Conservation (phyloP, 1,140 invertebrate genomes). For the Lerema accius region DNA sequence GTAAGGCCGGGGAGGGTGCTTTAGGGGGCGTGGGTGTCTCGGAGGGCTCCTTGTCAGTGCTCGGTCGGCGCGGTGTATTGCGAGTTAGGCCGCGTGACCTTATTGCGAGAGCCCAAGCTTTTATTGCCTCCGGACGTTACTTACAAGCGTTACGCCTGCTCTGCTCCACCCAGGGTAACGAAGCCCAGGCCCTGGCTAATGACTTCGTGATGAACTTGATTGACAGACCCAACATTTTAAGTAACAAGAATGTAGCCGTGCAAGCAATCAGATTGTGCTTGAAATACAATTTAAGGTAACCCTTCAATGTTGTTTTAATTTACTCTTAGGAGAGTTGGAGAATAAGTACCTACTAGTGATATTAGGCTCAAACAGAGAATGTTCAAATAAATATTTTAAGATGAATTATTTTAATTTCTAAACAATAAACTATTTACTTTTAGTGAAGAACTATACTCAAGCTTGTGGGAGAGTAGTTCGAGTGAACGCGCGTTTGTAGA, state of each 20-base stretch:
- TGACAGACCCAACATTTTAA: conserved; percentile 61
- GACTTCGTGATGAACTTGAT: conserved; percentile 57
- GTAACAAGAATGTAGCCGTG: conserved; percentile 61
- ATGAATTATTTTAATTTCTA: no score
- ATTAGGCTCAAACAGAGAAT: no score
- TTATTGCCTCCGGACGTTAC: conserved; percentile 83
- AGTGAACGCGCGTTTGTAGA: conserved; percentile 67
- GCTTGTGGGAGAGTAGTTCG: conserved; percentile 69
- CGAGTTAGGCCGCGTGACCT: conserved; percentile 91
- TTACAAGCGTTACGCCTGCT: conserved; percentile 82
- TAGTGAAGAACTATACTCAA: conserved; percentile 68
- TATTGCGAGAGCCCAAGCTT: conserved; percentile 58
- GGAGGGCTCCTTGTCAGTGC: conserved; percentile 91
- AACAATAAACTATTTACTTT: no score
- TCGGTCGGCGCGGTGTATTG: conserved; percentile 92
- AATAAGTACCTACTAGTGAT: no score
- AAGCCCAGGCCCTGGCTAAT: conserved; percentile 49
- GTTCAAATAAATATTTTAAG: no score
- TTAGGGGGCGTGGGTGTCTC: conserved; percentile 92
- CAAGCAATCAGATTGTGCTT: conserved; percentile 64
- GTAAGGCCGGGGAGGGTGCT: conserved; percentile 76
- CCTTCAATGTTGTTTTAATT: no score
- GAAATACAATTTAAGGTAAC: conserved; percentile 65
- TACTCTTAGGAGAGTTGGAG: no score
- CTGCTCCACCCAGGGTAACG: conserved; percentile 49